Conservation (phyloP, 1,140 invertebrate genomes). For the Sycophaga agraensis region DNA sequence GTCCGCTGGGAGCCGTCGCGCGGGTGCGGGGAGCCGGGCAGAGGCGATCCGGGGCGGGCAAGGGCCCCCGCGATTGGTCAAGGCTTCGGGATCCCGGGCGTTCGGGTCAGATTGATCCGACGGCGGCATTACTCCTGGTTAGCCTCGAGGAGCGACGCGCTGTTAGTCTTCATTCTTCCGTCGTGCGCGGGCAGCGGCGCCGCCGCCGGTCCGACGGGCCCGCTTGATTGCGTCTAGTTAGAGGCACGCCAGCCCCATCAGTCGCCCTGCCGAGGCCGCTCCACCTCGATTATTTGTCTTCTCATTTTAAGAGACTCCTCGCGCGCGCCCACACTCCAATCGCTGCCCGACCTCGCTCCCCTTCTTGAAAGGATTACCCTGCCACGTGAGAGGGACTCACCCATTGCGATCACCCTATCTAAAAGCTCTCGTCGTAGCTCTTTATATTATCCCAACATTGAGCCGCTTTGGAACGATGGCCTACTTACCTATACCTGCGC, state of each 20-base stretch:
- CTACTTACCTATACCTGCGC: too few relatives aligned
- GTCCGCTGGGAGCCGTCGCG: constrained; percentile 1
- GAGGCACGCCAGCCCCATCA: constrained; percentile 51
- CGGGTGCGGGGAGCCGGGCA: too few relatives aligned
- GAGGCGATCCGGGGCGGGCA: too few relatives aligned
- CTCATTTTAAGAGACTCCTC: constrained; percentile 49
- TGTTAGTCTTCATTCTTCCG: constrained; percentile 56
- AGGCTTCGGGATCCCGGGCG: constrained; percentile 39
- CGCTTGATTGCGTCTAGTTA: constrained; percentile 57
- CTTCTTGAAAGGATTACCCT: not conserved
- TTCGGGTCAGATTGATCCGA: constrained; percentile 52
- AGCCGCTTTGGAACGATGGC: too few relatives aligned
- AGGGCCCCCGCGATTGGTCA: constrained; percentile 26
- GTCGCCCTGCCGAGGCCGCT: constrained; percentile 44
- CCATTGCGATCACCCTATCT: not conserved
- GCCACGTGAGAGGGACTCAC: too few relatives aligned
- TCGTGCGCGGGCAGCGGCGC: constrained; percentile 45
- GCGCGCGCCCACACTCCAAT: not conserved
- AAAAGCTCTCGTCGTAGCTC: not conserved
- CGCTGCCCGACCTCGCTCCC: not conserved
- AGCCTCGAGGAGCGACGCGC: constrained; percentile 50
- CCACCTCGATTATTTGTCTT: constrained; percentile 54
- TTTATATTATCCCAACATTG: not conserved
- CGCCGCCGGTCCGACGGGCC: constrained; percentile 20
- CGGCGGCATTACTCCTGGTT: constrained; percentile 56